A percentile compares a stretch with the other conserved stretches of the same genome.
Conservation (phyloP, 2,113 vertebrate species). For the Mustela lutreola region DNA sequence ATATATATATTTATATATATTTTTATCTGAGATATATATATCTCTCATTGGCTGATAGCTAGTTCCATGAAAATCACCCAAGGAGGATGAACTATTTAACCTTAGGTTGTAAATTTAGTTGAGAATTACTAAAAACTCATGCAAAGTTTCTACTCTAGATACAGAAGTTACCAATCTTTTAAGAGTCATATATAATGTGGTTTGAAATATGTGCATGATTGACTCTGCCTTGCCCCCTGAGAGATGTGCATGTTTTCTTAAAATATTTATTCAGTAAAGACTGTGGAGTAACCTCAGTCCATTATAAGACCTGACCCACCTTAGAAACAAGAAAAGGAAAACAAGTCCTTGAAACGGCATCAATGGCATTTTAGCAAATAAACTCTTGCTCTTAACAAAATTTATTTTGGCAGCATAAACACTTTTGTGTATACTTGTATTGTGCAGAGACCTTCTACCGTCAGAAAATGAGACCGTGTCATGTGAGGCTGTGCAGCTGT, state of each 20-base stretch:
- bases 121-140: slow-evolving; percentile 63
- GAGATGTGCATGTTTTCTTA: slow-evolving; percentile 85
- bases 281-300: slow-evolving; percentile 82
- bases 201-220: slow-evolving; percentile 83
- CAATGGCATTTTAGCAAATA: slow-evolving; percentile 88
- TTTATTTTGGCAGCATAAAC: slow-evolving; percentile 89
- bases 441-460: slow-evolving; percentile 84
- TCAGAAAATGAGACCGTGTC: slow-evolving; percentile 87
- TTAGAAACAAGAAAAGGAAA: slow-evolving; percentile 85
- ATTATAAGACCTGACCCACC: slow-evolving; percentile 82
- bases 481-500: slow-evolving; percentile 90
- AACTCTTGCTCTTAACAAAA: slow-evolving; percentile 85
- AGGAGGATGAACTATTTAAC: slow-evolving; percentile 66
- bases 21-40: background rate
- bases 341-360: slow-evolving; percentile 85
- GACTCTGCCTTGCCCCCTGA: slow-evolving; percentile 82
- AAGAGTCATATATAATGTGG: slow-evolving; percentile 69
- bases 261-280: slow-evolving; percentile 86
- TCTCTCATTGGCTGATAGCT: slow-evolving; percentile 52
- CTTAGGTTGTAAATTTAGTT: slow-evolving; percentile 77
- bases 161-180: slow-evolving; percentile 68
- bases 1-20: background rate
- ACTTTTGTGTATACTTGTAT: slow-evolving; percentile 87
- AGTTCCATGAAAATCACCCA: slow-evolving; percentile 60
- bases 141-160: slow-evolving; percentile 69